Evolutionary conservation across 2,113 vertebrate species (phyloP), one percentile per base, ranked within the genome.

Genomic region (Takifugu bimaculatus): DNA sequence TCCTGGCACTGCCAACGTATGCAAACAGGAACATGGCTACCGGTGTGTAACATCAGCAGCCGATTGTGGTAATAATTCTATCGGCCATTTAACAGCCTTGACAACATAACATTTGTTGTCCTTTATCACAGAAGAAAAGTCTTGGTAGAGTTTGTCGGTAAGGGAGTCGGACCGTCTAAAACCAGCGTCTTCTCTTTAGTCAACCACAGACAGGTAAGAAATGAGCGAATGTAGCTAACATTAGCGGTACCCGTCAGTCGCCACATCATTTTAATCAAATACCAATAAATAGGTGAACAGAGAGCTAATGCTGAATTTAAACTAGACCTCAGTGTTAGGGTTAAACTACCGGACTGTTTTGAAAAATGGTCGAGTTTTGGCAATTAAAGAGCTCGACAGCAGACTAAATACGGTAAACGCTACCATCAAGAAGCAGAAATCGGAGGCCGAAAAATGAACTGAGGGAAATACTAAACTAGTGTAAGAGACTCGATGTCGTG

Each of bases 1-100:
- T 80, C 86, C 81, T 50, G 70, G 83, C 82, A 78, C 50, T 89
- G 88, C 86, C 88, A 85, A 88, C 88, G 88, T 89, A 90, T 59
- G 74, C 88, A 90, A 88, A 88, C 85, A 88, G 83, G 78, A 85
- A 88, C 79, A 88, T 88, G 88, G 74, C 83, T 74, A 79, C 78
- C 86, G 85, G 87, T 69, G 60, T 78, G 32, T 85, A 72, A 76
- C 63, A 74, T 32, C 58, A 49, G 49, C 59, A 11, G 35, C 45
- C 28, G 26, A 2, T 51, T 47, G 50, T 74, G 13, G 11, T 32
- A 60, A 35, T 2, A n/a, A 35, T 43, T 58, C 11, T 66, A 1
- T 39, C 3, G 10, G 63, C 44, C 47, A 5, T 44, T 14, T 65
- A n/a, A 49, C 59, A 48, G 68, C 42, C 50, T 68, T 71, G 77